A percentile compares a stretch with the other conserved stretches of the same genome.
These are phyloP conservation scores for Drosophila kanekoi DNA, from an alignment of 2,888 invertebrate genomes.

Conservation along the genomic window DNA sequence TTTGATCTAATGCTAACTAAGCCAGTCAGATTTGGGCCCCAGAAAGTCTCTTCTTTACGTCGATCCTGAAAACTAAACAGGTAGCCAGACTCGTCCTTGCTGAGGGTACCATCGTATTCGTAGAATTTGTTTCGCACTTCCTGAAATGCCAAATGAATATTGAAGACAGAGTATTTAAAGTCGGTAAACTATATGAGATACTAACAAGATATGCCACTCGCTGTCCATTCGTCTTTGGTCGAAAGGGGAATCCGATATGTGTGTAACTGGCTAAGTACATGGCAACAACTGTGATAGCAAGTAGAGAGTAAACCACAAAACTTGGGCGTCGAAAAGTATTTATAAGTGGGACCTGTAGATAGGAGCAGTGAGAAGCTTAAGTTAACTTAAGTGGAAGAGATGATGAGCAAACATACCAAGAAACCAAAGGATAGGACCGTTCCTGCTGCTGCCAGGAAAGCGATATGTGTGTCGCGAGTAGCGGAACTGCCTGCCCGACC, in stretches of 20 bases:
- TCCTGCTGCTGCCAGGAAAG: conserved; percentile 82
- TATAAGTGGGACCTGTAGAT: conserved; percentile 43
- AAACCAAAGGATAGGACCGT: conserved; percentile 81
- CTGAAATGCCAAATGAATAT: conserved; percentile 68
- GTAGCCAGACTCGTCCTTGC: conserved; percentile 85
- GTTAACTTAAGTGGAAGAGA: not conserved
- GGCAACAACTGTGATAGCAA: conserved; percentile 28
- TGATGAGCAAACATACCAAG: conserved; percentile 63
- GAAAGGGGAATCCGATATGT: conserved; percentile 87
- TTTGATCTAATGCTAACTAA: conserved; percentile 52
- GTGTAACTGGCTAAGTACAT: conserved; percentile 80
- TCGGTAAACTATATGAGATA: accelerated
- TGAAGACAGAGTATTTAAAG: too few relatives aligned
- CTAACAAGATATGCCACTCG: conserved; percentile 84
- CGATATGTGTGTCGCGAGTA: conserved; percentile 87
- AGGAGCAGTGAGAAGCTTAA: too few relatives aligned
- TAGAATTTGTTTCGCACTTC: conserved; percentile 85
- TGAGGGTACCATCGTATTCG: conserved; percentile 77
- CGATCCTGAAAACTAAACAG: conserved; percentile 85
- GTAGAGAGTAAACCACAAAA: conserved; percentile 18
- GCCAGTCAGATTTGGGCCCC: conserved; percentile 49
- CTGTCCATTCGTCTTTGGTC: conserved; percentile 85
- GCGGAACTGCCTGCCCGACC: conserved; percentile 85
- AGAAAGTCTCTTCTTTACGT: conserved; percentile 47
- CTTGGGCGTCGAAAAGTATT: conserved; percentile 49